Conservation (phyloP, 2,113 vertebrate genomes). For the Eretmochelys imbricata region DNA sequence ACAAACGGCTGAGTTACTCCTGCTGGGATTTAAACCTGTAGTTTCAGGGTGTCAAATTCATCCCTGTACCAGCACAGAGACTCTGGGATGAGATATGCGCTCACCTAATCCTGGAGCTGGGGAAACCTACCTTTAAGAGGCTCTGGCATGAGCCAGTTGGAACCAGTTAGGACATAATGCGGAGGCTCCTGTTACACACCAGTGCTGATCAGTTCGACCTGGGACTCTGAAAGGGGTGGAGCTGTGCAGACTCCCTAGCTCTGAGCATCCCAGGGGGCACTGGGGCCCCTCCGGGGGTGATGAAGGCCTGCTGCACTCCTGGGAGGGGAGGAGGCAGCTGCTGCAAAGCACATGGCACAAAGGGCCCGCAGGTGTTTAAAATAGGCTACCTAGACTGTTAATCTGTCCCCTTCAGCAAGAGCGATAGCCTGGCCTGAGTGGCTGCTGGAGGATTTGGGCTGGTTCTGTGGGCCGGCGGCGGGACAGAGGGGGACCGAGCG, state of each 20-base stretch:
- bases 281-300: neutral
- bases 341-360: neutral
- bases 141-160: neutral
- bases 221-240: too few relatives aligned
- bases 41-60: neutral
- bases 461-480: too few relatives aligned
- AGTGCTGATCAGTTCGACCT: neutral
- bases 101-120: neutral
- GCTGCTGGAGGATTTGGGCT: too few relatives aligned
- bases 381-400: neutral
- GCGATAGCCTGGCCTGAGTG: neutral
- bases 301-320: neutral
- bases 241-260: neutral
- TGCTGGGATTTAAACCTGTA: neutral
- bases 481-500: too few relatives aligned
- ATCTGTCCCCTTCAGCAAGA: neutral
- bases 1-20: accelerated
- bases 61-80: neutral
- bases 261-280: neutral
- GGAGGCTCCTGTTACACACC: neutral
- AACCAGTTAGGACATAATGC: neutral
- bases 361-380: neutral
- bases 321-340: neutral
- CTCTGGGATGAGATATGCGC: accelerated
- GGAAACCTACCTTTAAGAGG: neutral